phyloP scores from a whole-genome alignment of 1,140 invertebrate species.

The Hesperophylax magnus region DNA sequence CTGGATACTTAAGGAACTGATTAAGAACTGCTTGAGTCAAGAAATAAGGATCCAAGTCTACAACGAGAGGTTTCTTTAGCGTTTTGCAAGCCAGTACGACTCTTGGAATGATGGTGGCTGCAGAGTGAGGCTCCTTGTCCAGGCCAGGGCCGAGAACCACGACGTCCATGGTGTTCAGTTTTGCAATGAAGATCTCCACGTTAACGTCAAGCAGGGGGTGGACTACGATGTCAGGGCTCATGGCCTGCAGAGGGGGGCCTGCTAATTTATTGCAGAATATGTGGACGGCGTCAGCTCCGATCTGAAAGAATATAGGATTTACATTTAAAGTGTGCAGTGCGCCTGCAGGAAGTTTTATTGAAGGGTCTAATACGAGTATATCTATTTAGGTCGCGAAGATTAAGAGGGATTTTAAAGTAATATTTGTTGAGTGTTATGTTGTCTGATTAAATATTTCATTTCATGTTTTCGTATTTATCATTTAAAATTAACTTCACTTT shows the following conservation, averaged over 20 bases:
- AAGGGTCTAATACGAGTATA: too few species aligned
- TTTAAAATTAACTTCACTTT: too few species aligned
- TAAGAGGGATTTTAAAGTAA: too few species aligned
- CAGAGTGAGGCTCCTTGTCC: slow-evolving; percentile 72
- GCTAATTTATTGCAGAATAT: slow-evolving; percentile 81
- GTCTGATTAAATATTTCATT: too few species aligned
- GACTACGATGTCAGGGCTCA: slow-evolving; percentile 87
- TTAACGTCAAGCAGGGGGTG: slow-evolving; percentile 76
- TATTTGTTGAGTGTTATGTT: too few species aligned
- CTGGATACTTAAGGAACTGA: slow-evolving; percentile 23
- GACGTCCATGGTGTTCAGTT: slow-evolving; percentile 76
- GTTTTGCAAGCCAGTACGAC: slow-evolving; percentile 63
- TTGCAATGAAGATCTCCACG: slow-evolving; percentile 64
- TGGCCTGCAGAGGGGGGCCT: slow-evolving; percentile 81
- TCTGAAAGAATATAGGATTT: slow-evolving; percentile 34
- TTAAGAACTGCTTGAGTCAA: slow-evolving; percentile 69
- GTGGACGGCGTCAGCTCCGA: slow-evolving; percentile 82
- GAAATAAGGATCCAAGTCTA: slow-evolving; percentile 86
- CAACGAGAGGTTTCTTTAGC: slow-evolving; percentile 76
- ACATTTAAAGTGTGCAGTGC: too few species aligned
- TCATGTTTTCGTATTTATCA: too few species aligned
- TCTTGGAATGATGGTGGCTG: slow-evolving; percentile 62
- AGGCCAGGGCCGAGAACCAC: slow-evolving; percentile 85
- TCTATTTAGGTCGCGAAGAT: too few species aligned
- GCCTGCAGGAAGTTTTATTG: too few species aligned